Evolutionary conservation across 2,888 invertebrate genomes (phyloP).

Genomic region (Chymomyza caudatula): DNA sequence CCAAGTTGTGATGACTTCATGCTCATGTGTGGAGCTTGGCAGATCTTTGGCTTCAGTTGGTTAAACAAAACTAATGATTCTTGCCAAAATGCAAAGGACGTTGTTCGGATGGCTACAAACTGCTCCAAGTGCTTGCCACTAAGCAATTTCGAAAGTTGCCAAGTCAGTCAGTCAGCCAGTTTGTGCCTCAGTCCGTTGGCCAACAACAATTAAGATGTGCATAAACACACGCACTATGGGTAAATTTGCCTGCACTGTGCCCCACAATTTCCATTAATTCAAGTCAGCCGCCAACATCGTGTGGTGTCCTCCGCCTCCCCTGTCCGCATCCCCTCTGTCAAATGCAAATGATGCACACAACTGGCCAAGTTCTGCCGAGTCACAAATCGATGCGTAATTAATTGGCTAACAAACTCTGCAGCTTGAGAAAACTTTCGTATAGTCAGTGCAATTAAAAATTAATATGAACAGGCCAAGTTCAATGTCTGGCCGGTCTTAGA

Average conservation of each 20-base stretch:
- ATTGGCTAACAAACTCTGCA: slow-evolving; percentile 39
- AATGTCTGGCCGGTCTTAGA: slow-evolving; percentile 51
- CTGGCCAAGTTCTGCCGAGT: slow-evolving; percentile 38
- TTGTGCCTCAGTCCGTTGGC: neutral
- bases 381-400: slow-evolving; percentile 71
- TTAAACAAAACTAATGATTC: slow-evolving; percentile 51
- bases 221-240: neutral
- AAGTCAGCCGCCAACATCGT: neutral
- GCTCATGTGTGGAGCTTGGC: slow-evolving; percentile 7
- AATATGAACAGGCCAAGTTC: slow-evolving; percentile 62
- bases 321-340: slow-evolving; percentile 44
- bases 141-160: slow-evolving; percentile 57
- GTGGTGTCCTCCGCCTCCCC: neutral
- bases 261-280: slow-evolving; percentile 36
- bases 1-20: slow-evolving; percentile 44
- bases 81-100: neutral
- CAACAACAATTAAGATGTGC: slow-evolving; percentile 29
- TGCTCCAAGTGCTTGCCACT: slow-evolving; percentile 10
- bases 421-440: slow-evolving; percentile 44
- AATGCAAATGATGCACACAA: slow-evolving; percentile 61
- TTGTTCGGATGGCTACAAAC: neutral
- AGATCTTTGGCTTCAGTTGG: neutral
- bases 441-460: slow-evolving; percentile 70
- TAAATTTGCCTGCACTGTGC: neutral
- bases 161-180: slow-evolving; percentile 46